These are phyloP conservation scores for Brachypterus glaber DNA, from an alignment of 2,888 invertebrate genomes.

Conservation along the genomic window DNA sequence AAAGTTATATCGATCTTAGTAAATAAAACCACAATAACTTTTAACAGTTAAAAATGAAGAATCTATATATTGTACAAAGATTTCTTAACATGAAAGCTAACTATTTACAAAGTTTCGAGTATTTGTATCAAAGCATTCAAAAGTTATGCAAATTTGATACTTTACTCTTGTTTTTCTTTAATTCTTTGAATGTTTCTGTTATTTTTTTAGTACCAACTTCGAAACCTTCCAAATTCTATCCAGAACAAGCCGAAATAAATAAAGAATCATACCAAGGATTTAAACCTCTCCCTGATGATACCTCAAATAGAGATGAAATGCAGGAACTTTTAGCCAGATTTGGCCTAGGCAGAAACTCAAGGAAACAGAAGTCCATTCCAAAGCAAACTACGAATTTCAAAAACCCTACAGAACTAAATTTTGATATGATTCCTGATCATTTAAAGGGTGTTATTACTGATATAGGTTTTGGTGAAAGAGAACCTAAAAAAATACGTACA, in stretches of 20 bases:
- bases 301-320: slow-evolving; percentile 34
- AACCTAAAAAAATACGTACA: slow-evolving; percentile 19
- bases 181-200: too few species aligned
- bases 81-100: too few species aligned
- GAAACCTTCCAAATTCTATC: too few species aligned
- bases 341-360: slow-evolving; percentile 31
- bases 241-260: slow-evolving; percentile 30
- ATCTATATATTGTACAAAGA: too few species aligned
- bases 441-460: slow-evolving; percentile 33
- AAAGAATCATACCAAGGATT: slow-evolving; percentile 37
- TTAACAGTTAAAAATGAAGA: too few species aligned
- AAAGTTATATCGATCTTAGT: too few species aligned
- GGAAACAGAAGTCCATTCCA: slow-evolving; percentile 23
- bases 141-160: too few species aligned
- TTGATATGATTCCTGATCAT: slow-evolving; percentile 36
- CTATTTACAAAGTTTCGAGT: too few species aligned
- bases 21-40: too few species aligned
- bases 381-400: slow-evolving; percentile 17
- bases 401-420: slow-evolving; percentile 20
- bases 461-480: slow-evolving; percentile 30
- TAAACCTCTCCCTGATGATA: slow-evolving; percentile 37
- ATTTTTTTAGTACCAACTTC: too few species aligned
- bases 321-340: slow-evolving; percentile 35
- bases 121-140: too few species aligned
- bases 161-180: too few species aligned